Evolutionary conservation across 2,888 invertebrate genomes (phyloP).

Genomic region (Tiliacea citrago): DNA sequence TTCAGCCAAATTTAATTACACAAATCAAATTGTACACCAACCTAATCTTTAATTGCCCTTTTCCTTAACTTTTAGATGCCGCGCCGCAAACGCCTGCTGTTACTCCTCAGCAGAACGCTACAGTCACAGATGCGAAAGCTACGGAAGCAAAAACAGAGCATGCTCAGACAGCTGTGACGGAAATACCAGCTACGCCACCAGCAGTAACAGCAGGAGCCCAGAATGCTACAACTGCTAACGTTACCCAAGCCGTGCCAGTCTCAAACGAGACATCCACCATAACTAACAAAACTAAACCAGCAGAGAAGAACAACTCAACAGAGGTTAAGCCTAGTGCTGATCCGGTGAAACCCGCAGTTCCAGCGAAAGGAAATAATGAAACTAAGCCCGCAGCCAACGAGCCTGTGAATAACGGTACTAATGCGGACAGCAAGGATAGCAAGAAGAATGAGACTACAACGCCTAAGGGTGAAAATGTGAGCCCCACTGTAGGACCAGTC

Average conservation of each 20-base stretch:
- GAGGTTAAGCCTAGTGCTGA: conserved; percentile 27
- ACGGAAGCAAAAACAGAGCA: conserved; percentile 3
- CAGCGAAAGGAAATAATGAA: conserved; percentile 38
- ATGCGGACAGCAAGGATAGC: conserved; percentile 45
- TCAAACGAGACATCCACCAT: conserved; percentile 21
- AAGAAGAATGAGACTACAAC: conserved; percentile 58
- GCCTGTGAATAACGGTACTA: conserved; percentile 51
- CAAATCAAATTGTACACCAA: neutral
- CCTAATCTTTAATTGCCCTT: neutral
- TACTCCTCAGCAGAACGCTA: neutral
- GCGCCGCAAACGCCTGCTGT: neutral
- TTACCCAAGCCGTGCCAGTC: conserved; percentile 1
- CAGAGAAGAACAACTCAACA: conserved; percentile 45
- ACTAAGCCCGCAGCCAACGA: conserved; percentile 9
- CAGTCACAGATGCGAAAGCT: neutral
- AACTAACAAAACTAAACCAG: conserved; percentile 32
- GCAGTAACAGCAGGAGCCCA: neutral
- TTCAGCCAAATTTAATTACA: neutral
- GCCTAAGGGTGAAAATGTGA: conserved; percentile 61
- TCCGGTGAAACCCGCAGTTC: conserved; percentile 24
- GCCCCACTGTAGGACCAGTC: conserved; percentile 68
- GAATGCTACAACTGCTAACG: conserved; percentile 23
- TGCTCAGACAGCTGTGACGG: neutral
- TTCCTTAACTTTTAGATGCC: conserved; percentile 31
- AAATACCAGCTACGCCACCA: neutral